Evolutionary conservation across 2,888 invertebrate genomes (phyloP).

Genomic region (Leucoptera coffeella): DNA sequence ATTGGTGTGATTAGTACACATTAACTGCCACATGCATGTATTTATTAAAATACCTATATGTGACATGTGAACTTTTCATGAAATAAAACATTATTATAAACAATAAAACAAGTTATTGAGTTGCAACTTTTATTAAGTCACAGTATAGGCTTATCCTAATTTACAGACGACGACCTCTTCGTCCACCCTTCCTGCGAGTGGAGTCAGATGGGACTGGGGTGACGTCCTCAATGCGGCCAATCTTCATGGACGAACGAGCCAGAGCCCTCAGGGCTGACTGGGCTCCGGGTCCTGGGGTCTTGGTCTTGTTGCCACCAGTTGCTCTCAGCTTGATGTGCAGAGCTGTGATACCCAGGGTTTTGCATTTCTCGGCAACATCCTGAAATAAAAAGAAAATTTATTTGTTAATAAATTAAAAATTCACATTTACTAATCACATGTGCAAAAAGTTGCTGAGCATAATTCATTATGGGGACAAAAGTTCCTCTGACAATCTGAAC

Average conservation of each 20-base stretch:
- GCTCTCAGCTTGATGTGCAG: slow-evolving; percentile 97
- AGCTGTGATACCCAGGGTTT: slow-evolving; percentile 93
- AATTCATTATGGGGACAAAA: too few species aligned
- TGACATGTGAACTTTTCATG: too few species aligned
- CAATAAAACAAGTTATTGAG: too few species aligned
- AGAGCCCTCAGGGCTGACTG: slow-evolving; percentile 96
- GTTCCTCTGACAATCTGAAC: too few species aligned
- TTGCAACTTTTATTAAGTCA: too few species aligned
- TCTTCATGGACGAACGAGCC: slow-evolving; percentile 98
- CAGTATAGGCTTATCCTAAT: slow-evolving; percentile 46
- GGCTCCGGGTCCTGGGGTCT: slow-evolving; percentile 98
- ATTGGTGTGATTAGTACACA: too few species aligned
- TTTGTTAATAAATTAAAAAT: too few species aligned
- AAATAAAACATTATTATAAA: too few species aligned
- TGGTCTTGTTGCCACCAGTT: slow-evolving; percentile 97
- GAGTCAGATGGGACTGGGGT: slow-evolving; percentile 99
- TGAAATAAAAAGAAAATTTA: slow-evolving; percentile 21
- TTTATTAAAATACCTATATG: too few species aligned
- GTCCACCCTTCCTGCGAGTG: slow-evolving; percentile 99
- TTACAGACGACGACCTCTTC: slow-evolving; percentile 98
- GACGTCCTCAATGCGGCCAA: slow-evolving; percentile 98
- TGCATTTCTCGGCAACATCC: slow-evolving; percentile 99
- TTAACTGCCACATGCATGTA: too few species aligned
- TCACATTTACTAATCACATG: too few species aligned
- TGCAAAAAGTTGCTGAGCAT: too few species aligned